These are phyloP conservation scores for Lepeophtheirus nordmannii DNA, from an alignment of 2,888 invertebrate species.

Conservation along the genomic window DNA sequence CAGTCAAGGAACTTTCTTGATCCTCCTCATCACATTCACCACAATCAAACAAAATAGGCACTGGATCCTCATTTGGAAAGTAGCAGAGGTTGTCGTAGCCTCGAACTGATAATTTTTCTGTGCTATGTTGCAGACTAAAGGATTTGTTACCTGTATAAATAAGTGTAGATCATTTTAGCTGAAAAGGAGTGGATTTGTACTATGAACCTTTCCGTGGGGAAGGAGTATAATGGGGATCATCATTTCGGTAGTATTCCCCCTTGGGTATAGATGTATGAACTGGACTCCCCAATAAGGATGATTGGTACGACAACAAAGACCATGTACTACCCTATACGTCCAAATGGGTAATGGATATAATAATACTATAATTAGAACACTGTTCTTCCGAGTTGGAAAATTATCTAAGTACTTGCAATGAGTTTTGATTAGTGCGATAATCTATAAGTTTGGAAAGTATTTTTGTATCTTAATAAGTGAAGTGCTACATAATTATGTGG, in stretches of 20 bases:
- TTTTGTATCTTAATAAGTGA: too few species aligned
- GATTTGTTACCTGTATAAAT: background rate
- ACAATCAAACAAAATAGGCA: background rate
- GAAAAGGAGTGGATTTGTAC: background rate
- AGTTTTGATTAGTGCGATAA: too few species aligned
- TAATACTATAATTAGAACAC: too few species aligned
- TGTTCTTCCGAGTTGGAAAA: too few species aligned
- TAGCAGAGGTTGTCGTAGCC: constrained; percentile 3
- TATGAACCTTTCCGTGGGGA: background rate
- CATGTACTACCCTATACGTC: background rate
- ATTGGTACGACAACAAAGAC: background rate
- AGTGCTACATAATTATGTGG: too few species aligned
- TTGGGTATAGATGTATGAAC: background rate
- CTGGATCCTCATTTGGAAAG: constrained; percentile 1
- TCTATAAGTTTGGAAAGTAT: too few species aligned
- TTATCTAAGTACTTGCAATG: too few species aligned
- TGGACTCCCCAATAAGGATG: background rate
- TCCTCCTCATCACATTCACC: background rate
- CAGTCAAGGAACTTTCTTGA: too few species aligned
- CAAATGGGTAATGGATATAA: too few species aligned
- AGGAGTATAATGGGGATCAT: background rate
- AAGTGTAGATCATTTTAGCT: background rate
- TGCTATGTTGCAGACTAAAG: background rate
- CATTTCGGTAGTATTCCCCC: background rate
- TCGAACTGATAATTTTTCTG: background rate